Base-by-base conservation (phyloP, 2,797 vertebrate species). In the Myoxocephalus aenaeus region DNA sequence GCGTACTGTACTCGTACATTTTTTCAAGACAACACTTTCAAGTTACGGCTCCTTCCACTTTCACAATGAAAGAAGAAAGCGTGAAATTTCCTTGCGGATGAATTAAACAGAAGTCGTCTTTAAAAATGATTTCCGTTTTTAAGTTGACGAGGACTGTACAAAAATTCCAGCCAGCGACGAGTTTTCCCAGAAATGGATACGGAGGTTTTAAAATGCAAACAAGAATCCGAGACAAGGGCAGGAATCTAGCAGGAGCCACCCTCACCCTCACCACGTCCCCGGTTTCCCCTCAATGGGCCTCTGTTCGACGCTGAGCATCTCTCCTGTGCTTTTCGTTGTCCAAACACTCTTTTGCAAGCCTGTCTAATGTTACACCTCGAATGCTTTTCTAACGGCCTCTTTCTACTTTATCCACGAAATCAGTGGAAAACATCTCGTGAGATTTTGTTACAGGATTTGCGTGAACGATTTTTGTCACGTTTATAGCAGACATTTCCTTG, bases 361-460 rank as follows among this genome's bases (percentile, higher is more conserved):
- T 32, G 82, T 92, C 85, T 93, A 89, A 90, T 65, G 89, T 90
- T 94, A 86, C 92, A 73, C 70, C 65, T 83, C 73, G 89, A 90
- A 90, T 92, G 86, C 75, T 75, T 87, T 92, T 87, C 87, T 90
- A 91, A 92, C 88, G 84, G 81, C 59, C 75, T 86, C 73, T 73
- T 74, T 84, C 65, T 75, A 53, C 84, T 84, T 91, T 88, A 90
- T 91, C 88, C 88, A 83, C 63, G 27, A 80, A 88, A 86, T 89
- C 78, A 80, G 70, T 87, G 86, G 87, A 91, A 89, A 90, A 85
- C 65, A 81, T 88, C 78, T 89, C 2, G 32, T 48, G 64, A 80
- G 82, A 80, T 91, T 89, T 63, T 48, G 77, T 87, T 86, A 64
- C 84, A 69, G 68, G 86, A 88, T 86, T 87, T 86, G 82, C 80